Evolutionary conservation across 2,888 invertebrate species (phyloP).

Genomic region (Camptogramma bilineatum): DNA sequence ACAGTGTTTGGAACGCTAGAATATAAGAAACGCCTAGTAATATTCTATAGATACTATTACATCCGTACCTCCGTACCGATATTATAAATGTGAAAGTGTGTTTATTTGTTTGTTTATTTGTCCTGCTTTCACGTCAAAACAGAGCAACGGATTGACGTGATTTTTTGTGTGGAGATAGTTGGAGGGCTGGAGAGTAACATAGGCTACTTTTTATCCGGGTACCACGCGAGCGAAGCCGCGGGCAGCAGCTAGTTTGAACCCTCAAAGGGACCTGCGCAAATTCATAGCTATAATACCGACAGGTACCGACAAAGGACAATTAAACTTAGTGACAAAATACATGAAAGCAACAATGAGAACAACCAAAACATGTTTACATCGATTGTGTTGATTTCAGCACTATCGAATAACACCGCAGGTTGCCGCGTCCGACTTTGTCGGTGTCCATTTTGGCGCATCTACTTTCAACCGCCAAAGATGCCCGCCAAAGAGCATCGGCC

Average conservation of each 20-base stretch:
- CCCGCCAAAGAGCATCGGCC: constrained; percentile 61
- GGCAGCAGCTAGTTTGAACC: too few species aligned
- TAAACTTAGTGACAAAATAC: constrained; percentile 67
- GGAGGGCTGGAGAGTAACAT: too few species aligned
- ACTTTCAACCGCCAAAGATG: constrained; percentile 53
- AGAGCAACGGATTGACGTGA: too few species aligned
- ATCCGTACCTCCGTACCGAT: too few species aligned
- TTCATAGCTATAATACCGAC: constrained; percentile 45
- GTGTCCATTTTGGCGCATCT: constrained; percentile 50
- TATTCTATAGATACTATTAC: too few species aligned
- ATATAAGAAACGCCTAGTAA: not conserved
- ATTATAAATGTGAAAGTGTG: too few species aligned
- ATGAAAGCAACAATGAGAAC: constrained; percentile 66
- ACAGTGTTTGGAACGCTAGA: not conserved
- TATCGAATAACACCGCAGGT: constrained; percentile 70
- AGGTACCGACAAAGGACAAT: constrained; percentile 66
- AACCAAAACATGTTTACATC: constrained; percentile 75
- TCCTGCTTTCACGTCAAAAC: too few species aligned
- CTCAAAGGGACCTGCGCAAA: constrained; percentile 18
- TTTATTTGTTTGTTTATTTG: too few species aligned
- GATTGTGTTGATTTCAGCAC: constrained; percentile 81
- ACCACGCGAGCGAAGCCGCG: too few species aligned
- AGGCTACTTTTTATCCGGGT: too few species aligned
- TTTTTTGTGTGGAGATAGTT: too few species aligned
- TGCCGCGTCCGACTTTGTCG: constrained; percentile 70